phyloP scores from a whole-genome alignment of 2,888 invertebrate genomes.

The Caenorhabditis sp. region DNA sequence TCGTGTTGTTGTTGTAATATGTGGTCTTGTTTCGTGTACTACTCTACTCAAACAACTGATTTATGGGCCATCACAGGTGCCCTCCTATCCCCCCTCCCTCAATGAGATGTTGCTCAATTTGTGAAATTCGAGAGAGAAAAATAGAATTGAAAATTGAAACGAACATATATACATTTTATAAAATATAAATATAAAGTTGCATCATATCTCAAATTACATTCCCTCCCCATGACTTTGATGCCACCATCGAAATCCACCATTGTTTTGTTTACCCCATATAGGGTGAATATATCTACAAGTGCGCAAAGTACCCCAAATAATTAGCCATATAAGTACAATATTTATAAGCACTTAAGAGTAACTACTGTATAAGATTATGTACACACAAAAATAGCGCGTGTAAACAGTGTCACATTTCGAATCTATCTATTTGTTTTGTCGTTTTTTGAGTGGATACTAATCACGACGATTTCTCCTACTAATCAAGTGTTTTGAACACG shows the following conservation, averaged over 20 bases:
- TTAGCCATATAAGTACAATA: not conserved
- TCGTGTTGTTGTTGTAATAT: conserved; percentile 29
- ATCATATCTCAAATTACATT: too few relatives aligned
- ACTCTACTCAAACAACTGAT: conserved; percentile 43
- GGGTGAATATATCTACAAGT: too few relatives aligned
- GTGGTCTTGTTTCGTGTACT: conserved; percentile 26
- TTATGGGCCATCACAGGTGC: conserved; percentile 29
- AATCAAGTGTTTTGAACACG: not conserved
- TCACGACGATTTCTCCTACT: not conserved
- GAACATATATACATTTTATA: too few relatives aligned
- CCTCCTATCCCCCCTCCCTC: too few relatives aligned
- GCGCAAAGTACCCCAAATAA: too few relatives aligned
- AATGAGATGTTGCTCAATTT: not conserved
- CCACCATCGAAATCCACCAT: too few relatives aligned
- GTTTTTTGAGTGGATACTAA: not conserved
- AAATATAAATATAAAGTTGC: too few relatives aligned
- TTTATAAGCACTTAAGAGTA: not conserved
- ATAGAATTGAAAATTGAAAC: too few relatives aligned
- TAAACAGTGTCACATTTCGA: not conserved
- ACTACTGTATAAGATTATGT: too few relatives aligned
- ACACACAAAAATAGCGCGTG: too few relatives aligned
- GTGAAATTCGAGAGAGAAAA: not conserved
- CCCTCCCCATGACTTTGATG: too few relatives aligned
- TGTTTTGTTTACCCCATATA: too few relatives aligned
- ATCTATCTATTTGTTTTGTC: not conserved